Evolutionary conservation across 2,113 vertebrate genomes (phyloP).

Genomic region (Archilochus colubris): DNA sequence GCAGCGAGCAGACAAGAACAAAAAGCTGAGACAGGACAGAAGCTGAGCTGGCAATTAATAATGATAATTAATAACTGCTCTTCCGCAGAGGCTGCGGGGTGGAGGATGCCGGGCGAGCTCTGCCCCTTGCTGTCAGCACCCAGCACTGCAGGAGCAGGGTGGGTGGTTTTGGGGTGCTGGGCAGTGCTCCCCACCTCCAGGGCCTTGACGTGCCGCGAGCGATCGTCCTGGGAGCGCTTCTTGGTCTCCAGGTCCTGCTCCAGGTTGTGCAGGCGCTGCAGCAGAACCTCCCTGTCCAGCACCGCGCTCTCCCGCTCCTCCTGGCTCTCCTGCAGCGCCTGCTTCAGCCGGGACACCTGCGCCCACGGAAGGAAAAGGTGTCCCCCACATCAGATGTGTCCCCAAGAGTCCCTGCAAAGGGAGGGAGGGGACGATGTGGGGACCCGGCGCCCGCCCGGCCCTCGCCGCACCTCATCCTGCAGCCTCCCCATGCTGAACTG

Average conservation of each 20-base stretch:
- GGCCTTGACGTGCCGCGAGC: constrained; percentile 81
- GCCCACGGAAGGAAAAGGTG: rapidly evolving
- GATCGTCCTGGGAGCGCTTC: constrained; percentile 83
- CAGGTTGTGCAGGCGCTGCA: constrained; percentile 85
- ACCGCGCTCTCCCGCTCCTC: constrained; percentile 83
- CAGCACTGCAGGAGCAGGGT: background rate
- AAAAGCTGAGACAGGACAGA: background rate
- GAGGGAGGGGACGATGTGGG: rapidly evolving
- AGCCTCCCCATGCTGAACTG: constrained; percentile 75
- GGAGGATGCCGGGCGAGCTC: background rate
- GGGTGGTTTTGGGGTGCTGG: background rate
- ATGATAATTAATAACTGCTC: background rate
- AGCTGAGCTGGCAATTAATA: background rate
- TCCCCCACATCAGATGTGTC: rapidly evolving
- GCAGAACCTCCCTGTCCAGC: constrained; percentile 89
- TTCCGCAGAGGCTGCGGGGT: background rate
- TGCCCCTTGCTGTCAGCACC: background rate
- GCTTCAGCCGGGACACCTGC: constrained; percentile 84
- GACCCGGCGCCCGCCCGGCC: background rate
- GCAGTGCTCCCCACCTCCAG: constrained; percentile 80
- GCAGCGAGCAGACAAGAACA: too few species aligned
- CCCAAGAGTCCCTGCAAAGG: rapidly evolving
- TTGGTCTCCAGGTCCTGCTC: constrained; percentile 85
- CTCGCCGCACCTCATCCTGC: constrained; percentile 87
- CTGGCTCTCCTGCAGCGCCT: constrained; percentile 81